Evolutionary conservation across 1,140 invertebrate species (phyloP).

Genomic region (Lasioglossum albipes): DNA sequence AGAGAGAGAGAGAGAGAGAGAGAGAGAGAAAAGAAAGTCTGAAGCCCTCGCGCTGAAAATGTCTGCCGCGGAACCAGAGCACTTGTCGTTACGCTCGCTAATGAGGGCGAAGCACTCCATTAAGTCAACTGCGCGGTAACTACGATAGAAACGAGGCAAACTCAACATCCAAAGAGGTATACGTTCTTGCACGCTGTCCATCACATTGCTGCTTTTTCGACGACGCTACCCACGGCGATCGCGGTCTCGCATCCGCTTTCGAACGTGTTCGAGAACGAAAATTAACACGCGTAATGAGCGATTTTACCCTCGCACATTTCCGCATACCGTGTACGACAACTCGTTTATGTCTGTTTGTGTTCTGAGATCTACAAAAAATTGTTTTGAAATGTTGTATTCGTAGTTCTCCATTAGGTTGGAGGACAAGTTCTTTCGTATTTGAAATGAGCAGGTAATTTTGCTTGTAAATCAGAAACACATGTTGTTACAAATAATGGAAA

Average conservation of each 20-base stretch:
- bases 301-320: not conserved
- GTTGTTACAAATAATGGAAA: no score
- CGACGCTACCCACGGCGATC: not conserved
- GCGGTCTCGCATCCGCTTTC: not conserved
- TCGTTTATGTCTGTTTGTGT: no score
- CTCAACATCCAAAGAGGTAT: slow-evolving; percentile 47
- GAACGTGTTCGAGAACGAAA: not conserved
- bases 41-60: slow-evolving; percentile 48
- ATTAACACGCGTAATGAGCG: not conserved
- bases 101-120: slow-evolving; percentile 67
- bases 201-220: slow-evolving; percentile 8
- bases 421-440: no score
- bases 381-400: no score
- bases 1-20: no score
- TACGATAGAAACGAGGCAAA: slow-evolving; percentile 49
- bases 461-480: no score
- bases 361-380: no score
- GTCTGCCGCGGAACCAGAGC: slow-evolving; percentile 46
- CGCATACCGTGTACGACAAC: no score
- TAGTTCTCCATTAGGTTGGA: no score
- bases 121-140: slow-evolving; percentile 64
- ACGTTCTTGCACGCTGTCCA: slow-evolving; percentile 33
- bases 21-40: slow-evolving; percentile 31
- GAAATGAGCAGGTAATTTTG: no score
- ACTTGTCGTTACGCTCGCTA: slow-evolving; percentile 62